Base-by-base conservation (phyloP, 1,140 invertebrate genomes). In the Papilio polytes region DNA sequence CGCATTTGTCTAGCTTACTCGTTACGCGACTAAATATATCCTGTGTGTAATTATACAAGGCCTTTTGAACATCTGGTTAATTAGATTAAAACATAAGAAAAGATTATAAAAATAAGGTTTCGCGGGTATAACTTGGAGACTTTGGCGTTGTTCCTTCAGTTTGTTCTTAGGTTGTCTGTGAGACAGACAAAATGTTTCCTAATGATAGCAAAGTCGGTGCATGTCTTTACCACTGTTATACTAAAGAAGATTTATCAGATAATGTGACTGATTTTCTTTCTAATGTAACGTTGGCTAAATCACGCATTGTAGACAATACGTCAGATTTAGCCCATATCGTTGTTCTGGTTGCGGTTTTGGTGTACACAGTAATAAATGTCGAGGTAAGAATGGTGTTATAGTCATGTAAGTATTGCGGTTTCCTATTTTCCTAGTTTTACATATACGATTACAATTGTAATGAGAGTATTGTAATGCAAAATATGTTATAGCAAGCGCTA, bases 91-190 rank as follows among this genome's bases (percentile, higher is more conserved):
- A 51, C 13, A 20, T 76, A 76, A 48, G 74, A 48, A 44, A 48
- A 76, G 74, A 76, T 76, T 76, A 51, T 51, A 48, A 13, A 48
- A 48, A 76, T 76, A 76, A 48, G 74, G 74, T 76, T 76, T 76
- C 74, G 7, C 74, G 44, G 44, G 18, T 48, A 48, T 76, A 76
- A 44, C 44, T 76, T 3, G 1, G 41, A 51, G 44, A 9, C 12
- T 12, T 48, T 9, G 12, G 1, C 44, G n/a, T 76, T 48, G 41
- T 76, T 76, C 72, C 74, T 76, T 76, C 74, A 76, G 74, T 76
- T 51, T 76, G 46, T 76, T 76, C 74, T 76, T 76, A 76, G 74
- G 46, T 51, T 76, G 74, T 76, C 74, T 76, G 46, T 31, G 74
- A 76, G 41, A 48, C 46, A 51, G 74, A 76, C 74, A 76, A 76